These are phyloP conservation scores for Rotaria magnacalcarata DNA, from an alignment of 2,888 invertebrate species.

Conservation along the genomic window DNA sequence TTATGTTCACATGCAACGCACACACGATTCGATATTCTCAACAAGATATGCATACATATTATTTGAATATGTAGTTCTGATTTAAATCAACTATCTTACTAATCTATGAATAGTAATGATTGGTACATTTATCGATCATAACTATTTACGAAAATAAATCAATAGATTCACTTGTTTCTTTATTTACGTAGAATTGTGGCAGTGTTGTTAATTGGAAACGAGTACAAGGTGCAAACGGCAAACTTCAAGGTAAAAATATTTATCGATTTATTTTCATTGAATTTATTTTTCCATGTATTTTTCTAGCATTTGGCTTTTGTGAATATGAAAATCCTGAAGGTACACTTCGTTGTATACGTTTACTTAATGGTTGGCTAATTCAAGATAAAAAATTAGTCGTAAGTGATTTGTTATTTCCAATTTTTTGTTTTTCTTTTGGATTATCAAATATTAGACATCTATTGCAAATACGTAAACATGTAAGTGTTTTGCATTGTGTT, in stretches of 20 bases:
- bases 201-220: conserved; percentile 92
- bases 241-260: conserved; percentile 59
- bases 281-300: neutral
- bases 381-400: conserved; percentile 81
- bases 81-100: too few relatives aligned
- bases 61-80: too few relatives aligned
- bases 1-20: too few relatives aligned
- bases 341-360: conserved; percentile 79
- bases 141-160: too few relatives aligned
- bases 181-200: conserved; percentile 70
- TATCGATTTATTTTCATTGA: neutral
- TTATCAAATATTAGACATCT: neutral
- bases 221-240: conserved; percentile 71
- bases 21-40: too few relatives aligned
- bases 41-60: too few relatives aligned
- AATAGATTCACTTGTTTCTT: neutral
- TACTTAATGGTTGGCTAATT: conserved; percentile 84
- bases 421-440: neutral
- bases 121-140: too few relatives aligned
- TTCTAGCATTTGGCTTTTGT: conserved; percentile 79
- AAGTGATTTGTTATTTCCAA: neutral
- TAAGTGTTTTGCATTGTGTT: conserved; percentile 10
- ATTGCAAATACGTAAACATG: neutral
- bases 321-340: conserved; percentile 92
- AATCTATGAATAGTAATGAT: too few relatives aligned